Evolutionary conservation across 2,113 vertebrate genomes (phyloP).

Genomic region (Mormoops blainvillei): DNA sequence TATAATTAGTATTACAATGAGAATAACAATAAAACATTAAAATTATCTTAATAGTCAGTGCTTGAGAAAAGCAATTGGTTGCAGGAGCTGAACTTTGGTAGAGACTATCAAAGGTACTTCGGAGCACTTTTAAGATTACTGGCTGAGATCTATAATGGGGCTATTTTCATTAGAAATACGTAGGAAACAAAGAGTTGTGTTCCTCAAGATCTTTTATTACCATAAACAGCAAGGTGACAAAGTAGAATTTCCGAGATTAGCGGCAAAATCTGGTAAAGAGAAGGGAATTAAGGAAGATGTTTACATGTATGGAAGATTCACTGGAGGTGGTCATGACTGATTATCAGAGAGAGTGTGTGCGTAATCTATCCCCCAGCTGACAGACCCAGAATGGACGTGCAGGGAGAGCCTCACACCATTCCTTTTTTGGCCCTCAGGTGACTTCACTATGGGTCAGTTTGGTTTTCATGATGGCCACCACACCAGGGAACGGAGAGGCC

Average conservation of each 20-base stretch:
- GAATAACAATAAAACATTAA: neutral
- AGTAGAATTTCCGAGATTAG: neutral
- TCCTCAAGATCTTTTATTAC: neutral
- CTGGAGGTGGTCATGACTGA: neutral
- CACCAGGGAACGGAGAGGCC: neutral
- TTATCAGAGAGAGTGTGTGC: neutral
- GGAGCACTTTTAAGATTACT: neutral
- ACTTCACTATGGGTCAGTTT: neutral
- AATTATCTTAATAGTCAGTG: neutral
- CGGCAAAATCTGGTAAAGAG: neutral
- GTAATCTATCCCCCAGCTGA: neutral
- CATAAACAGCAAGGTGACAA: neutral
- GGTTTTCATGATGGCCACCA: neutral
- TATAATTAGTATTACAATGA: neutral
- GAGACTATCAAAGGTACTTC: neutral
- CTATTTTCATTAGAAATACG: neutral
- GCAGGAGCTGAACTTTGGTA: neutral
- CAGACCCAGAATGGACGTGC: neutral
- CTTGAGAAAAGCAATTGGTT: neutral
- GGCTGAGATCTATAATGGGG: neutral
- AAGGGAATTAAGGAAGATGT: neutral
- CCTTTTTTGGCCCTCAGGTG: neutral
- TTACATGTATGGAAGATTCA: neutral
- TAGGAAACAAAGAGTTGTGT: neutral
- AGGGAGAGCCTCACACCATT: neutral